Evolutionary conservation across 2,113 vertebrate genomes (phyloP), one percentile per base, ranked within the genome.

Genomic region (Tachysurus fulvidraco): DNA sequence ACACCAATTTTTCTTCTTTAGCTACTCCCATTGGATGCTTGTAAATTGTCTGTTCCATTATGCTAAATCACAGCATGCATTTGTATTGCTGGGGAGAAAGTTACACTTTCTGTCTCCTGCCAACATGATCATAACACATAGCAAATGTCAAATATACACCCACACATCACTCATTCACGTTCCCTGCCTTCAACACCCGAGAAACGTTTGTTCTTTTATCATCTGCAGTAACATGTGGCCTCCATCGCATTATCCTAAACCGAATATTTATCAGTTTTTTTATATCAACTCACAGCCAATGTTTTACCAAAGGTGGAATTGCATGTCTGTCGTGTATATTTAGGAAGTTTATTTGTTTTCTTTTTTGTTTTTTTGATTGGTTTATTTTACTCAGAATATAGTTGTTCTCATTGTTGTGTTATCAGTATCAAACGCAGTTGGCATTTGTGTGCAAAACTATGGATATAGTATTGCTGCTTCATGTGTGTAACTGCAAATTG

Each of bases 251-350:
- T 95, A 94, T 94, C 94, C 92, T 96, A 96, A 92, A 94, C 94
- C 88, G 95, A 93, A 95, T 94, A 94, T 95, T 95, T 96, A 96
- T 96, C 96, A 92, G 91, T 93, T 92, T 93, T 21, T 79, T 55
- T 36, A 97, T 96, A 94, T 94, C 95, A 95, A 95, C 93, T 96
- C 96, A 96, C 96, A 97, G 96, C 95, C 94, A 91, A 94, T 57
- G 41, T 94, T 96, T 96, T 97, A 94, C 95, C 96, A 95, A 94
- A 94, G 91, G 95, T 95, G 96, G 94, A 97, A 95, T 96, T 98
- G 97, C 97, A 98, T 98, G 97, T 98, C 96, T 97, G 95, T 98
- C 97, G 95, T 99, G 97, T 98, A 96, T 96, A 97, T 98, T 98
- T 97, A 98, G 94, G 96, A 96, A 93, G 93, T 89, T 88, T 95